A percentile compares a stretch with the other conserved stretches of the same genome.
Conservation (phyloP, 2,113 vertebrate genomes). For the Nettapus auritus region DNA sequence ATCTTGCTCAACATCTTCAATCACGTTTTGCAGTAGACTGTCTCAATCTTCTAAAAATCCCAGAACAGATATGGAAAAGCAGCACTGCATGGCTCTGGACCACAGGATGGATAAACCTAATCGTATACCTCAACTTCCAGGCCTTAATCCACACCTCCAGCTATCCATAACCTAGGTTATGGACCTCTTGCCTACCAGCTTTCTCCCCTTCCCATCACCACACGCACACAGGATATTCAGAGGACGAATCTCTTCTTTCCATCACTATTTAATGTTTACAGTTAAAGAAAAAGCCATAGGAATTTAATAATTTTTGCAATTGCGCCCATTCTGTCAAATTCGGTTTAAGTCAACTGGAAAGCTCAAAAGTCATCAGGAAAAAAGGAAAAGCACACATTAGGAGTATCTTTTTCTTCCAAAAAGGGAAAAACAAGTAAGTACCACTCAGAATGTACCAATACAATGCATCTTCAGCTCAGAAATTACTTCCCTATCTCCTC, state of each 20-base stretch:
- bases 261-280: background rate
- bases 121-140: background rate
- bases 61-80: background rate
- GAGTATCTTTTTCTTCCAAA: background rate
- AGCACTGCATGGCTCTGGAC: too few relatives aligned
- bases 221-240: accelerated
- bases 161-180: background rate
- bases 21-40: background rate
- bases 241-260: background rate
- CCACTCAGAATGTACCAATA: background rate
- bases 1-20: background rate
- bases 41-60: background rate
- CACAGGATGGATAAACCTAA: accelerated
- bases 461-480: background rate
- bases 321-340: background rate
- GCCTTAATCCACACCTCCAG: background rate
- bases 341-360: background rate
- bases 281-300: background rate
- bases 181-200: background rate
- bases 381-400: background rate
- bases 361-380: background rate
- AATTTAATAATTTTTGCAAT: background rate
- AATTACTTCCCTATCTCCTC: background rate
- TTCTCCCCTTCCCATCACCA: background rate
- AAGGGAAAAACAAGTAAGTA: background rate